Conservation (phyloP, 1,140 invertebrate species). For the Hyphantria cunea region DNA sequence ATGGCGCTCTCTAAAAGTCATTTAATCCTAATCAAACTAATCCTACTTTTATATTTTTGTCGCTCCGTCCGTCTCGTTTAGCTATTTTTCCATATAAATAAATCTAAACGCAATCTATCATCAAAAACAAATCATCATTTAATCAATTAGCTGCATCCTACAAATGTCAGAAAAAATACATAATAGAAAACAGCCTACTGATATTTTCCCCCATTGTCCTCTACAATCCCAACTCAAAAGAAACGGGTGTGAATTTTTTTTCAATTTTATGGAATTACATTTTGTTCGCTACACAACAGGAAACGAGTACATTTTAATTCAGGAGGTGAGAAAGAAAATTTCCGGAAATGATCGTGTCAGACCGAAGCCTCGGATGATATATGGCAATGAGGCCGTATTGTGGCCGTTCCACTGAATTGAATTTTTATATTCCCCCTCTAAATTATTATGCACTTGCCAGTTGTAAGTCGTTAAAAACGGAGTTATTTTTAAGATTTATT, state of each 20-base stretch:
- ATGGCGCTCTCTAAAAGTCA: too few species aligned
- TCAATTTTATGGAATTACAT: conserved; percentile 15
- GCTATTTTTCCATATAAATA: too few species aligned
- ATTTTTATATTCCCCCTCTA: conserved; percentile 15
- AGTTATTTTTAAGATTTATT: not conserved
- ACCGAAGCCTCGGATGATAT: conserved; percentile 11
- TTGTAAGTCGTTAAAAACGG: not conserved
- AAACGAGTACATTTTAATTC: conserved; percentile 25
- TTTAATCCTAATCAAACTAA: too few species aligned
- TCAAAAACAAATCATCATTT: too few species aligned
- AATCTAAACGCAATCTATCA: too few species aligned
- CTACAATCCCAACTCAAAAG: not conserved
- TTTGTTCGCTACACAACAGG: conserved; percentile 5
- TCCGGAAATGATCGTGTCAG: conserved; percentile 22
- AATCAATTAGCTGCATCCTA: too few species aligned
- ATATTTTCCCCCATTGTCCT: conserved; percentile 1
- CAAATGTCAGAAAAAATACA: not conserved
- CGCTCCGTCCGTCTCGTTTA: too few species aligned
- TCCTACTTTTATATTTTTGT: too few species aligned
- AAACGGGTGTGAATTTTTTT: not conserved
- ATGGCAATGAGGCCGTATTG: conserved; percentile 18
- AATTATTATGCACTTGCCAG: not conserved
- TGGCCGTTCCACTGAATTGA: conserved; percentile 14
- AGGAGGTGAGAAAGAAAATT: conserved; percentile 7
- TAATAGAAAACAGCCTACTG: not conserved